Percentiles rank a stretch among this genome's conserved stretches.
These are phyloP conservation scores for Zophobas atratus DNA, from an alignment of 1,140 invertebrate genomes.

Conservation along the genomic window DNA sequence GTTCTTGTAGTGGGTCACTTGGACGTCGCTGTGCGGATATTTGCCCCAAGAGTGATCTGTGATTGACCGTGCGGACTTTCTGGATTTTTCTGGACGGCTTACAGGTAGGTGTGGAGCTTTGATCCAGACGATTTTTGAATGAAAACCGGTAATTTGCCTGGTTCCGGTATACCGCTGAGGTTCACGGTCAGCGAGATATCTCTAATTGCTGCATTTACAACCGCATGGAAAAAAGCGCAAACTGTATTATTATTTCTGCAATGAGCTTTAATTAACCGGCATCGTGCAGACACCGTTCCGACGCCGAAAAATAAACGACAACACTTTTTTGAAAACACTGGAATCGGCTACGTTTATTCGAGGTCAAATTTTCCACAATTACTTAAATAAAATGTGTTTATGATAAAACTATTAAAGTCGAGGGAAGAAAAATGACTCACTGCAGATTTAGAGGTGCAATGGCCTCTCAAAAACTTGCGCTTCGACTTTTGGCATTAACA, in stretches of 20 bases:
- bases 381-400: too few species aligned
- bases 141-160: constrained; percentile 14
- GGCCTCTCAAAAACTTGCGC: background rate
- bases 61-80: background rate
- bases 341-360: too few species aligned
- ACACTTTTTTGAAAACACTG: too few species aligned
- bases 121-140: constrained; percentile 13
- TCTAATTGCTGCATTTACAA: constrained; percentile 23
- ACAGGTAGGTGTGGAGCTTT: constrained; percentile 16
- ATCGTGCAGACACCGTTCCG: background rate
- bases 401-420: too few species aligned
- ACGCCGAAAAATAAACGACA: background rate
- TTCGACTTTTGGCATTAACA: background rate
- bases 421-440: too few species aligned
- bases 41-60: constrained; percentile 15
- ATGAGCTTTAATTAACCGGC: constrained; percentile 6
- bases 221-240: constrained; percentile 13
- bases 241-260: constrained; percentile 8
- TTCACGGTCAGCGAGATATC: constrained; percentile 27
- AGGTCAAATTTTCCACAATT: too few species aligned
- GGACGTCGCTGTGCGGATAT: constrained; percentile 29
- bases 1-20: constrained; percentile 26
- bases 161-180: constrained; percentile 24
- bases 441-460: background rate
- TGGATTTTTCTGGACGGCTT: constrained; percentile 18